Base-by-base conservation (phyloP, 2,113 vertebrate genomes). In the Papio anubis region DNA sequence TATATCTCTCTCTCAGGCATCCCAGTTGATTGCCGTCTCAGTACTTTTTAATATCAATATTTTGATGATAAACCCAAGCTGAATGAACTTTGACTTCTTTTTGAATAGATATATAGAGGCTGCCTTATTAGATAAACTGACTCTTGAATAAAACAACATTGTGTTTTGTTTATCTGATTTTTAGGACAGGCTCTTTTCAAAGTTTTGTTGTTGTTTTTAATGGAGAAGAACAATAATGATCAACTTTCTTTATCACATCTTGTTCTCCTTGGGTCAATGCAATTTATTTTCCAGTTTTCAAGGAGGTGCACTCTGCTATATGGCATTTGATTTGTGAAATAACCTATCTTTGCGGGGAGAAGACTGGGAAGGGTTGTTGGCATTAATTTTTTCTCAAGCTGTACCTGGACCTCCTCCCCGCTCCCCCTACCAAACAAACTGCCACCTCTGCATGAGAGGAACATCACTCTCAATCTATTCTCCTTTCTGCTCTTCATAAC, bases 241-340 rank as follows among this genome's bases (percentile, higher is more conserved):
- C 23, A 75, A 30, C 78, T 85, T 85, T 66, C 66, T 85, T 85
- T 66, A 84, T 50, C 23, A 50, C 59, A 21, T 27, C 43, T 85
- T 92, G 43, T 50, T 93, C 5, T 76, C 59, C 40, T 78, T 84
- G 80, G n/a, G 64, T 72, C 27, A 90, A 25, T 50, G 5, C 35
- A 91, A 52, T 81, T 94, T 76, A 95, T 84, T 90, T 92, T 25
- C 78, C 76, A 84, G 75, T 87, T 96, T 96, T 94, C 45, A n/a
- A 5, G 5, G 21, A 64, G 5, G 52, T 78, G n/a, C 5, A 5
- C 32, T 85, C 6, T 72, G 79, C 25, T 85, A 11, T 14, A n/a
- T 17, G 25, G 7, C 11, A 40, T 93, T 93, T 92, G 88, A 92
- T 87, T 59, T 75, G 66, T 35, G 82, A 88, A 83, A 18, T 79